Conservation (phyloP, 2,888 invertebrate species). For the Amaurobius ferox region DNA sequence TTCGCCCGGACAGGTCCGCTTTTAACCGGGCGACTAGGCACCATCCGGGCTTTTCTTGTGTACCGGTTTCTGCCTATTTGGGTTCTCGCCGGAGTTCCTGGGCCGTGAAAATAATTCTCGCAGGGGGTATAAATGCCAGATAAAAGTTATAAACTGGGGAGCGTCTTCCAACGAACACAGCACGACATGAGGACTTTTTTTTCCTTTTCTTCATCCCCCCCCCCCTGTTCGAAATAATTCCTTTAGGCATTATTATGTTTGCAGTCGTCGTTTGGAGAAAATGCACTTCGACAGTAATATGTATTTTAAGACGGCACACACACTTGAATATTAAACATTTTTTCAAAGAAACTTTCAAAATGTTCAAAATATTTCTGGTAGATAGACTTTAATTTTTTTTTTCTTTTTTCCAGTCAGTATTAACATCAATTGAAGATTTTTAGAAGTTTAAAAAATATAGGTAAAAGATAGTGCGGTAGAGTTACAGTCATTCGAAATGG, state of each 20-base stretch:
- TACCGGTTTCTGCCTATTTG: conserved; percentile 71
- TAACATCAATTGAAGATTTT: no score
- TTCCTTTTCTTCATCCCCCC: neutral
- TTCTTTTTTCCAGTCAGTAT: no score
- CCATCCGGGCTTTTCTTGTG: conserved; percentile 51
- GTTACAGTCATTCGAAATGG: no score
- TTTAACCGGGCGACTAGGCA: conserved; percentile 67
- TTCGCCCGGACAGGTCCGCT: conserved; percentile 69
- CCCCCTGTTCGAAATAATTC: neutral
- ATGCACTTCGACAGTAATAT: neutral
- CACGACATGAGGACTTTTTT: conserved; percentile 36
- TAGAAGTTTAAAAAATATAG: no score
- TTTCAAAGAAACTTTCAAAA: no score
- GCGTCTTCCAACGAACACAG: conserved; percentile 16
- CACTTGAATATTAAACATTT: no score
- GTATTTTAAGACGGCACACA: no score
- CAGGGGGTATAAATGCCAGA: conserved; percentile 56
- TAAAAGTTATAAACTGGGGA: conserved; percentile 61
- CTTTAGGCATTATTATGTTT: neutral
- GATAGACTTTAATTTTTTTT: no score
- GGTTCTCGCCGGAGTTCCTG: conserved; percentile 56
- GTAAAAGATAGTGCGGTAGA: no score
- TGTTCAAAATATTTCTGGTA: no score
- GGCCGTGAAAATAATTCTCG: conserved; percentile 70
- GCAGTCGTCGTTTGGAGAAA: neutral